phyloP scores from a whole-genome alignment of 2,888 invertebrate genomes.

The Junonia oenone region DNA sequence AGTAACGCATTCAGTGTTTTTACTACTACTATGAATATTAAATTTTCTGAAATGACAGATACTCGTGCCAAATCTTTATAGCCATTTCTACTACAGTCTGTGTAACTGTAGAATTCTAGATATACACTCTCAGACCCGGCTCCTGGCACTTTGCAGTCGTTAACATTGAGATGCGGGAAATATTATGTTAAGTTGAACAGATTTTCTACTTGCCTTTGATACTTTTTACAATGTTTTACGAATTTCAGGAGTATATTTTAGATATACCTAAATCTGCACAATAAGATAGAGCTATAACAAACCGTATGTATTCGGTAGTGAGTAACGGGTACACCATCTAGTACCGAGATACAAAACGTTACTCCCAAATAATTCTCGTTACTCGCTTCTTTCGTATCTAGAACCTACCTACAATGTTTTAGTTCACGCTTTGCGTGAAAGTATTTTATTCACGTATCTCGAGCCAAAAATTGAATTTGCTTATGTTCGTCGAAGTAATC shows the following conservation, averaged over 20 bases:
- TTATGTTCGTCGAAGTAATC: too few species aligned
- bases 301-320: too few species aligned
- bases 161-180: constrained; percentile 18
- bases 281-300: background rate
- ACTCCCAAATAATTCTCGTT: background rate
- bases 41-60: constrained; percentile 25
- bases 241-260: background rate
- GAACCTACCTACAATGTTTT: too few species aligned
- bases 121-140: constrained; percentile 10
- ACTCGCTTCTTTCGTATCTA: too few species aligned
- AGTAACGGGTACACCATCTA: too few species aligned
- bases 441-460: too few species aligned
- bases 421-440: too few species aligned
- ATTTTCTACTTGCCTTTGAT: background rate
- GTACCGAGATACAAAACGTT: too few species aligned
- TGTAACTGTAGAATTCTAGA: constrained; percentile 19
- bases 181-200: constrained; percentile 13
- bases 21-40: constrained; percentile 24
- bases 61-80: constrained; percentile 31
- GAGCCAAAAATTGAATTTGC: too few species aligned
- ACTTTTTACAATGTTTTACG: background rate
- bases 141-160: constrained; percentile 22
- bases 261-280: background rate
- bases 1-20: constrained; percentile 8
- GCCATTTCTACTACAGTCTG: constrained; percentile 22